These are phyloP conservation scores for Idaea aversata DNA, from an alignment of 2,888 invertebrate genomes.

Conservation along the genomic window DNA sequence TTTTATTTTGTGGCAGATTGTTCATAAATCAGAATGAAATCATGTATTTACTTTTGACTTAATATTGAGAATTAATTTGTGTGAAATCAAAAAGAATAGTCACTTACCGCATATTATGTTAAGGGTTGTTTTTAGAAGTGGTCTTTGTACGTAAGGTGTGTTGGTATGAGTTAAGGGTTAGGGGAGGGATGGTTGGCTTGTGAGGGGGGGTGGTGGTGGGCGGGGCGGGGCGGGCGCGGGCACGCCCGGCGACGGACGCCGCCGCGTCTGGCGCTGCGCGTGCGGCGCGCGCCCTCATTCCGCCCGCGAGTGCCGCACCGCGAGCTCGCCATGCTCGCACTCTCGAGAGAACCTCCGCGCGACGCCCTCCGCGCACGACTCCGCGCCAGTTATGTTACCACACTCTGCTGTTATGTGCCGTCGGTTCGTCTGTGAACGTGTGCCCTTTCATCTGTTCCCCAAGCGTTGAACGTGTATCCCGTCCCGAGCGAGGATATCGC, in stretches of 20 bases:
- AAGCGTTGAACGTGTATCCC: conserved; percentile 59
- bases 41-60: too few relatives aligned
- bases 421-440: conserved; percentile 66
- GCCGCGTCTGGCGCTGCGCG: conserved; percentile 53
- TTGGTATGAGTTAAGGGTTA: conserved; percentile 26
- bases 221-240: conserved; percentile 15
- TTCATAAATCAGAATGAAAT: too few relatives aligned
- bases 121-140: too few relatives aligned
- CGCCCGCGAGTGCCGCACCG: conserved; percentile 58
- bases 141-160: conserved; percentile 28
- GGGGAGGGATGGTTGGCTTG: conserved; percentile 21
- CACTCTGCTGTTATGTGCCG: conserved; percentile 68
- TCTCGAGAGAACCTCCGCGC: conserved; percentile 32
- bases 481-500: conserved; percentile 34
- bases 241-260: conserved; percentile 42
- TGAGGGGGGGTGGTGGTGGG: conserved; percentile 30
- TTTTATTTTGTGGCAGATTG: too few relatives aligned
- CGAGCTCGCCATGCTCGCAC: conserved; percentile 56
- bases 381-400: conserved; percentile 71
- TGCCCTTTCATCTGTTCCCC: conserved; percentile 68
- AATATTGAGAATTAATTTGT: too few relatives aligned
- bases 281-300: conserved; percentile 42
- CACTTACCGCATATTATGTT: too few relatives aligned
- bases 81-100: too few relatives aligned
- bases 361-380: conserved; percentile 58